Conservation (phyloP, 2,797 vertebrate species). For the Cryptoprocta ferox region DNA sequence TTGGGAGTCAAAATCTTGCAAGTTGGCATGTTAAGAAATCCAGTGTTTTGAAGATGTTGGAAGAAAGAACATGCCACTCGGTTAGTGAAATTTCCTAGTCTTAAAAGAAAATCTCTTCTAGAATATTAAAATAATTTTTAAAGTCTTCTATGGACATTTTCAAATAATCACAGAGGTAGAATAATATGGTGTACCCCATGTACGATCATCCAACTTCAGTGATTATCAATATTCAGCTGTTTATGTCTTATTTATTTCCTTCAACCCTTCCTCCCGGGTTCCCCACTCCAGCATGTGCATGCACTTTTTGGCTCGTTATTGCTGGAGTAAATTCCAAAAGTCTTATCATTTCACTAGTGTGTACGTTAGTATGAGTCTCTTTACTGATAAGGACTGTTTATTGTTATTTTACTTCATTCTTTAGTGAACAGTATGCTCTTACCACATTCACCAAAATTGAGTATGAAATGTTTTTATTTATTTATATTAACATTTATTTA, state of each 20-base stretch:
- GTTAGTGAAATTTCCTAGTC: slow-evolving; percentile 40
- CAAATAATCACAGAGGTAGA: background rate
- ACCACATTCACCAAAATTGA: slow-evolving; percentile 5
- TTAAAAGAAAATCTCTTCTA: slow-evolving; percentile 47
- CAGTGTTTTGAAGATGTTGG: slow-evolving; percentile 25
- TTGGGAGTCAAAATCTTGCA: slow-evolving; percentile 3
- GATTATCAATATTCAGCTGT: background rate
- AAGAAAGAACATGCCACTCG: background rate
- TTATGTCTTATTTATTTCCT: background rate
- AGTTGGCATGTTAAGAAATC: slow-evolving; percentile 14
- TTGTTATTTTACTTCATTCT: background rate
- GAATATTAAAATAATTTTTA: slow-evolving; percentile 29
- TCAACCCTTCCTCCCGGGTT: no score
- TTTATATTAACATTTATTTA: no score
- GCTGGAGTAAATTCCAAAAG: background rate
- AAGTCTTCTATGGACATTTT: background rate
- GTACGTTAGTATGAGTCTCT: background rate
- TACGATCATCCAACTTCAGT: background rate
- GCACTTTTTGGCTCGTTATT: background rate
- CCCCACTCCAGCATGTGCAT: no score
- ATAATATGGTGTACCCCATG: background rate
- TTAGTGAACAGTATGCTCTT: background rate
- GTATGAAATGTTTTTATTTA: background rate
- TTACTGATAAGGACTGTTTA: slow-evolving; percentile 1
- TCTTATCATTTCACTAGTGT: background rate